Percentiles rank a stretch among this genome's conserved stretches.
Evolutionary conservation across 2,113 vertebrate species (phyloP).

Genomic region (Pterocles gutturalis): DNA sequence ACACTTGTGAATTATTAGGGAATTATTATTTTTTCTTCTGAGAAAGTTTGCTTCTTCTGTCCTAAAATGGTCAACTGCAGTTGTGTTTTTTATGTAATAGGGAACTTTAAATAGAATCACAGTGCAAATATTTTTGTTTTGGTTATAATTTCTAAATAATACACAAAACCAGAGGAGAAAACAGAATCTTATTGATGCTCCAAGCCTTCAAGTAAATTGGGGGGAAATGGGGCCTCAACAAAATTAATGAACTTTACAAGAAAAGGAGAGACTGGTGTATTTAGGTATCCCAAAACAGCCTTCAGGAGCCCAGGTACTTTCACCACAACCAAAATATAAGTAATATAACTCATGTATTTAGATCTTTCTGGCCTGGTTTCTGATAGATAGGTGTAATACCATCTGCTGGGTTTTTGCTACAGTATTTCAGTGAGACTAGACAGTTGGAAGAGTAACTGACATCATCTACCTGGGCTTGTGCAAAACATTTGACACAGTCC

Average conservation of each 20-base stretch:
- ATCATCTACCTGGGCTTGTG: no score
- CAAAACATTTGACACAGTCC: no score
- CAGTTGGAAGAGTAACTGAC: not conserved
- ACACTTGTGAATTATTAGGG: not conserved
- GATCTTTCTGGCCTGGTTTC: not conserved
- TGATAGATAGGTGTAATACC: not conserved
- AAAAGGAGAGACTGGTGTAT: not conserved
- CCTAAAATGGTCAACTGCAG: not conserved
- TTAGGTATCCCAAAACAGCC: not conserved
- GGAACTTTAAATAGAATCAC: not conserved
- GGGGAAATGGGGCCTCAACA: not conserved
- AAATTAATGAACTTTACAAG: not conserved
- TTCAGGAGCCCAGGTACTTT: not conserved
- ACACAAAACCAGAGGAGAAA: not conserved
- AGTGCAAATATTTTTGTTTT: not conserved
- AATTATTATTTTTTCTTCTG: not conserved
- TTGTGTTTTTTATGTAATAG: not conserved
- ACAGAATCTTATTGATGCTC: not conserved
- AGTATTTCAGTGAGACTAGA: not conserved
- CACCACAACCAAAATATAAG: not conserved
- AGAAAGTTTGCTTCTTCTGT: not conserved
- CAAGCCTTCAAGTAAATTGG: not conserved
- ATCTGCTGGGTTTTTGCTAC: not conserved
- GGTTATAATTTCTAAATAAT: not conserved
- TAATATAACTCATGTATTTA: not conserved